Percentiles rank a stretch among this genome's conserved stretches.
Evolutionary conservation across 2,888 invertebrate genomes (phyloP).

Genomic region (Mythimna loreyi): DNA sequence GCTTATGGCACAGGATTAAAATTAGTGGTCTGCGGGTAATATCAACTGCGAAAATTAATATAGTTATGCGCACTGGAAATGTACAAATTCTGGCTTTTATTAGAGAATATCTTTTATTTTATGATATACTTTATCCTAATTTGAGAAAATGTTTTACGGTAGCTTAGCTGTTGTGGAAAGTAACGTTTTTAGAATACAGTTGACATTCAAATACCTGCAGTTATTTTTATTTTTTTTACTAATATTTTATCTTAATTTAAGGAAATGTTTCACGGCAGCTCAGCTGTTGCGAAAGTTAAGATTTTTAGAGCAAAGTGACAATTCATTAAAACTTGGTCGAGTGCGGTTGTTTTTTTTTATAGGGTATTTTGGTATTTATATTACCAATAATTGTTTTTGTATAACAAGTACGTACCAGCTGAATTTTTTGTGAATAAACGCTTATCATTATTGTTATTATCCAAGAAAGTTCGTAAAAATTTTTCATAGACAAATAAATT

Average conservation of each 20-base stretch:
- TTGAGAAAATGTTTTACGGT: background rate
- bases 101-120: slow-evolving; percentile 15
- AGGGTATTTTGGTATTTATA: no score
- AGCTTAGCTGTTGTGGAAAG: background rate
- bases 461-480: no score
- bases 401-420: no score
- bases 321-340: no score
- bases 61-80: slow-evolving; percentile 20
- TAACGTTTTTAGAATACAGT: background rate
- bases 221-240: no score
- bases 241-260: slow-evolving; percentile 7
- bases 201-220: no score
- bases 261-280: background rate
- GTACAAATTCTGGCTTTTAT: slow-evolving; percentile 21
- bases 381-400: no score
- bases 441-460: no score
- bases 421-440: no score
- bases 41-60: slow-evolving; percentile 39
- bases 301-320: background rate
- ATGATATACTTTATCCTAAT: slow-evolving; percentile 14
- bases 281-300: background rate
- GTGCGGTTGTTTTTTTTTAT: no score
- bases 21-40: slow-evolving; percentile 42
- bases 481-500: no score
- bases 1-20: slow-evolving; percentile 14